Percentiles rank a stretch among this genome's conserved stretches.
These are phyloP conservation scores for Oxygymnocypris stewartii DNA, from an alignment of 2,113 vertebrate species.

Conservation along the genomic window DNA sequence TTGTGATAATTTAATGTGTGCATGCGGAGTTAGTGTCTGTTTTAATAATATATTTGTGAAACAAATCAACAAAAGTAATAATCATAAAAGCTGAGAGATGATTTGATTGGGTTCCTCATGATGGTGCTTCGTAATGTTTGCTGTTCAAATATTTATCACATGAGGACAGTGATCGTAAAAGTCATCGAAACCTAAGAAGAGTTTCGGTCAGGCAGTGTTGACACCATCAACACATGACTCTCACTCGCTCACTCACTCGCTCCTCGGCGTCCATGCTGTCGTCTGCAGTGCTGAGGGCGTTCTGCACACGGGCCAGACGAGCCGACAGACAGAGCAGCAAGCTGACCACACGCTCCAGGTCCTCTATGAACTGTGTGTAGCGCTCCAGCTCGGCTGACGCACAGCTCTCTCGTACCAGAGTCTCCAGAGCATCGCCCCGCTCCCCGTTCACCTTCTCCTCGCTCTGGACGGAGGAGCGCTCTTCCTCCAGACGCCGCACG, in stretches of 20 bases:
- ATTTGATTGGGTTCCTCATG: background rate
- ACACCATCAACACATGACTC: constrained; percentile 62
- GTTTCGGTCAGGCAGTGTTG: constrained; percentile 78
- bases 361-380: constrained; percentile 85
- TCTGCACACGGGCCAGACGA: constrained; percentile 85
- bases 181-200: constrained; percentile 68
- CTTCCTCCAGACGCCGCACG: constrained; percentile 70
- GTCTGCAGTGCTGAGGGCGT: constrained; percentile 79
- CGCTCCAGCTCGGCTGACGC: constrained; percentile 81
- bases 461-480: constrained; percentile 65
- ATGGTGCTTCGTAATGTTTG: background rate
- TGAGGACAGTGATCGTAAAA: constrained; percentile 74
- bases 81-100: background rate
- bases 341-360: constrained; percentile 90
- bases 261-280: constrained; percentile 81
- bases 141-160: constrained; percentile 63
- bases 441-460: constrained; percentile 67
- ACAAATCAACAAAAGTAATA: background rate
- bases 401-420: constrained; percentile 72
- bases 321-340: constrained; percentile 89
- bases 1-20: too few species aligned
- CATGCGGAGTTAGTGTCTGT: background rate
- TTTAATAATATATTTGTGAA: background rate
- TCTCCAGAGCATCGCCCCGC: constrained; percentile 68
- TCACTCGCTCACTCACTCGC: constrained; percentile 77